Conservation (phyloP, 2,113 vertebrate genomes). For the Onychostruthus taczanowskii region DNA sequence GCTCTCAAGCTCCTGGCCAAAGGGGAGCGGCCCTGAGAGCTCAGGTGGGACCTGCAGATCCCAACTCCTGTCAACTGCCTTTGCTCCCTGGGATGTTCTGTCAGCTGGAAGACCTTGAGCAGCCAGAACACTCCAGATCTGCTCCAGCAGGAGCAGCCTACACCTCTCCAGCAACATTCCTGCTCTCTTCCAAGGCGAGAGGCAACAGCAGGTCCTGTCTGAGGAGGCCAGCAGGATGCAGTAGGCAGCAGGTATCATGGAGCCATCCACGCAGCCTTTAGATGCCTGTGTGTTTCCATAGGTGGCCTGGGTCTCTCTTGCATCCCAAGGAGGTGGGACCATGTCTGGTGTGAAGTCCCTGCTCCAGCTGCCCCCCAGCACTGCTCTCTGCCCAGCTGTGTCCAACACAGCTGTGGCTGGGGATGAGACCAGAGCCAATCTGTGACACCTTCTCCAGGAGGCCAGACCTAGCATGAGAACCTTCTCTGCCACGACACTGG, state of each 20-base stretch:
- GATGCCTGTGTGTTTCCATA: background rate
- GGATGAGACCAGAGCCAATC: background rate
- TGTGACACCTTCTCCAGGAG: fast-evolving
- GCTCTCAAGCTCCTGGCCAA: background rate
- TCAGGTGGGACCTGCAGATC: background rate
- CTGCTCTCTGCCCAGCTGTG: background rate
- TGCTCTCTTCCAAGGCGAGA: background rate
- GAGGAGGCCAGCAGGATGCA: background rate
- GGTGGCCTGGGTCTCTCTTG: background rate
- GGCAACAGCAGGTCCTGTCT: background rate
- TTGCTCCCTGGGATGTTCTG: background rate
- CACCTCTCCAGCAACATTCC: background rate
- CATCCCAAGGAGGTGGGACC: background rate
- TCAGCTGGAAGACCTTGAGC: background rate
- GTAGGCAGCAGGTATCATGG: background rate
- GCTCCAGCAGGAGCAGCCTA: background rate
- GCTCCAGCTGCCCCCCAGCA: background rate
- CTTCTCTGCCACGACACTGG: background rate
- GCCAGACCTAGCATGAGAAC: background rate
- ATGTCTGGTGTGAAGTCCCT: background rate
- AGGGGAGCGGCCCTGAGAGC: background rate
- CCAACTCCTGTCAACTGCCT: background rate
- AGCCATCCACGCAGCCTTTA: background rate
- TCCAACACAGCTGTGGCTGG: fast-evolving
- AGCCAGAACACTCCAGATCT: background rate